These are phyloP conservation scores for Eilema caniola DNA, from an alignment of 2,888 invertebrate genomes.

Conservation along the genomic window DNA sequence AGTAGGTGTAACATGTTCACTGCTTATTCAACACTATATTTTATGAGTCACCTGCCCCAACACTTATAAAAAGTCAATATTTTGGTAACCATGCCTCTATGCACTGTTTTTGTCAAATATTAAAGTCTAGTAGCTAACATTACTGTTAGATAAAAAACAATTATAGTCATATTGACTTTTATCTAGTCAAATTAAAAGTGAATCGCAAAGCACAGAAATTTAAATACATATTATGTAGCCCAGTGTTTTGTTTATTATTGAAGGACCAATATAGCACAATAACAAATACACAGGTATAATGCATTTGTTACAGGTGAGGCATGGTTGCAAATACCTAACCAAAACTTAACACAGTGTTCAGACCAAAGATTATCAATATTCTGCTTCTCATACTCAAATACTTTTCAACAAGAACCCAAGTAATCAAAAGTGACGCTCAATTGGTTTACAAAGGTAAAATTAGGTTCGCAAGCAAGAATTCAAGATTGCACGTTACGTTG, in stretches of 20 bases:
- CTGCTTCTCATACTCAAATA: neutral
- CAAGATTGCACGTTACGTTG: neutral
- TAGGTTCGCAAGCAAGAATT: slow-evolving; percentile 28
- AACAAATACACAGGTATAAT: neutral
- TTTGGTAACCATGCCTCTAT: neutral
- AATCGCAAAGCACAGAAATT: slow-evolving; percentile 9
- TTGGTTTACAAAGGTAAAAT: neutral
- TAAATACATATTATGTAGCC: neutral
- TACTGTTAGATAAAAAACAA: neutral
- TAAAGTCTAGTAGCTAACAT: neutral
- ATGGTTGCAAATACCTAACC: neutral
- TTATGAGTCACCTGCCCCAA: neutral
- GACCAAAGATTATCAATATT: neutral
- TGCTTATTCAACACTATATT: no score
- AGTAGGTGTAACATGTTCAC: no score
- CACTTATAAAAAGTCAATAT: neutral
- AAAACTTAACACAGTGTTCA: neutral
- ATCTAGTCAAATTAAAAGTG: neutral
- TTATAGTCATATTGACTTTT: neutral
- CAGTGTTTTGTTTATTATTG: neutral
- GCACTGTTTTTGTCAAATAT: neutral
- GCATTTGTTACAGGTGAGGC: neutral
- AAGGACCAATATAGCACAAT: neutral
- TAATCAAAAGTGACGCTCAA: neutral
- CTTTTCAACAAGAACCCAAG: neutral